Percentiles rank a stretch among this genome's conserved stretches.
phyloP scores from a whole-genome alignment of 2,797 vertebrate species.

The Hapalemur alaotrensis region DNA sequence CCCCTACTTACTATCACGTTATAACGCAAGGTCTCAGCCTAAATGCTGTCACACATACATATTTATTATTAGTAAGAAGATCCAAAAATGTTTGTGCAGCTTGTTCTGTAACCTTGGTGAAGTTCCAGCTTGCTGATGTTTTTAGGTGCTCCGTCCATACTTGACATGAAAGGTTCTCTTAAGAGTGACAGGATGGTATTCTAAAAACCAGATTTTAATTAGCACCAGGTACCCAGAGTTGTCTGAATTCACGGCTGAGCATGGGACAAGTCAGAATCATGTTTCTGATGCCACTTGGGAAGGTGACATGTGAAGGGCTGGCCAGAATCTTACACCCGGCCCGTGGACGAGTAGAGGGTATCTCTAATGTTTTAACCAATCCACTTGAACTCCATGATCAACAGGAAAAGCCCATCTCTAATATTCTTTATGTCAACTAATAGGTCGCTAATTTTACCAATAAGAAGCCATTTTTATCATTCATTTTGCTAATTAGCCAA shows the following conservation, averaged over 20 bases:
- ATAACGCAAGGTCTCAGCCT: background rate
- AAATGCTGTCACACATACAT: background rate
- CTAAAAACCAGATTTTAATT: background rate
- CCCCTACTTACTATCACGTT: background rate
- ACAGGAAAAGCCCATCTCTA: background rate
- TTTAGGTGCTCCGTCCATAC: background rate
- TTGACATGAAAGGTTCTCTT: background rate
- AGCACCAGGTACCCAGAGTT: background rate
- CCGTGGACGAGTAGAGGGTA: background rate
- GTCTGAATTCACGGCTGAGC: background rate
- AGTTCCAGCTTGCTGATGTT: background rate
- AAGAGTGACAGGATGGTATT: background rate
- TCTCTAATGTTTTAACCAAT: background rate
- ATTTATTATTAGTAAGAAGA: background rate
- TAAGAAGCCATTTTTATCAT: background rate
- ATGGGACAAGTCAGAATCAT: background rate
- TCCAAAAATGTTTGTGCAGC: background rate
- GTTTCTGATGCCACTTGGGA: background rate
- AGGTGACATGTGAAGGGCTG: background rate
- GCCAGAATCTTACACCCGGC: background rate
- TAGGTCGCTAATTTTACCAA: conserved; percentile 27
- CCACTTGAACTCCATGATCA: background rate
- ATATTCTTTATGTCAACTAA: background rate
- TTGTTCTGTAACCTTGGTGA: background rate
- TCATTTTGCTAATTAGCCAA: conserved; percentile 9